Base-by-base conservation (phyloP, 2,888 invertebrate species). In the Cecidostiba fungosa region DNA sequence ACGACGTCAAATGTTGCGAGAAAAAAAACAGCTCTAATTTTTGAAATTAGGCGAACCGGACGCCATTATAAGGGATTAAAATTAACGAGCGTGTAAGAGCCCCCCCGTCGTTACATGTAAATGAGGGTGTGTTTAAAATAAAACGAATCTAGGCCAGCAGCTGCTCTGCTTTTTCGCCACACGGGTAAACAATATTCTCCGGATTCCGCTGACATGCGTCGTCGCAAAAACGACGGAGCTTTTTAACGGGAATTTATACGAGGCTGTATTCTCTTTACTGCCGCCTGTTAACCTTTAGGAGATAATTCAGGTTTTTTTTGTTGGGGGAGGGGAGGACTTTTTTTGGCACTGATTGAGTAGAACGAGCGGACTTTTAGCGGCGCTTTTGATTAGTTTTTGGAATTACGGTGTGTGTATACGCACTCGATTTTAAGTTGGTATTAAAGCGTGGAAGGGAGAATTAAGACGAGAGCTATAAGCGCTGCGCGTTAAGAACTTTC, bases 61-160 rank as follows among this genome's bases (percentile, higher is more conserved):
- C 3, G 66, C 29, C 29, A 66, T 29, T 66, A 26, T 2, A 14
- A 10, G 66, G 29, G 66, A 66, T 66, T 26, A 66, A 66, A 66
- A 66, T 66, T 66, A 66, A 29, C 66, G 29, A 29, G 66, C 66
- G 66, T 26, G 66, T 66, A 66, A 66, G 16, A 29, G 66, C 23
- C 12, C 39, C 8, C n/a, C 54, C 12, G 66, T 66, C 66, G 66
- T 66, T 66, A 66, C 66, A 66, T 66, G 66, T 66, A 66, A 66
- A 66, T 66, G 66, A 66, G 54, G 8, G 6, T 19, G 23, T 59
- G 66, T 16, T 66, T 3, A 16, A 66, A 66, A 66, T 66, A 66
- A 66, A 66, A 66, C 23, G 66, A 66, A 66, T 66, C 66, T 66
- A 66, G 66, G 29, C 66, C 66, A 29, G 12, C 23, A 23, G 62